Evolutionary conservation across 1,140 invertebrate species (phyloP).

Genomic region (Leptoteleia sp.): DNA sequence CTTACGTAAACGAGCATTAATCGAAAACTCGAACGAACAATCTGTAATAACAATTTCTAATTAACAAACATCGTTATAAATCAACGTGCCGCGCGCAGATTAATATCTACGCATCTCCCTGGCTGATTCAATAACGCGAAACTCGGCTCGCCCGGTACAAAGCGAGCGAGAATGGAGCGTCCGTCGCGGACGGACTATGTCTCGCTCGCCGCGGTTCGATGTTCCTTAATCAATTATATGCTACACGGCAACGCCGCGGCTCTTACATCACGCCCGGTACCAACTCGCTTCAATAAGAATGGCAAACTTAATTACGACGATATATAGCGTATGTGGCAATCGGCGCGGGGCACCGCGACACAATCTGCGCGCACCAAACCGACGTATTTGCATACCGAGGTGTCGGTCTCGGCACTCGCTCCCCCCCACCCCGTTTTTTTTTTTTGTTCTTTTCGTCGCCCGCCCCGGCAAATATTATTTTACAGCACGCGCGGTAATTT

Average conservation of each 20-base stretch:
- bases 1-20: too few relatives aligned
- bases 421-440: too few relatives aligned
- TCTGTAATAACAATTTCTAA: slow-evolving; percentile 17
- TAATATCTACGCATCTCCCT: slow-evolving; percentile 8
- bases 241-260: slow-evolving; percentile 23
- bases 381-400: slow-evolving; percentile 73
- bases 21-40: too few relatives aligned
- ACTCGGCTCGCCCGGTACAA: slow-evolving; percentile 16
- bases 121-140: slow-evolving; percentile 31
- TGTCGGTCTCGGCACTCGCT: slow-evolving; percentile 22
- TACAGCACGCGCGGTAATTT: slow-evolving; percentile 48
- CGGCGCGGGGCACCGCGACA: slow-evolving; percentile 60
- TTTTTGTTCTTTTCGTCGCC: slow-evolving; percentile 40
- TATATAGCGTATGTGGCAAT: slow-evolving; percentile 72
- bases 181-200: slow-evolving; percentile 42
- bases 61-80: slow-evolving; percentile 15
- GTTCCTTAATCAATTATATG: slow-evolving; percentile 68
- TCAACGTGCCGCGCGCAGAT: slow-evolving; percentile 18
- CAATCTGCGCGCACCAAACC: slow-evolving; percentile 67
- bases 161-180: slow-evolving; percentile 29
- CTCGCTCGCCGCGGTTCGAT: slow-evolving; percentile 49
- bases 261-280: slow-evolving; percentile 59
- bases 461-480: slow-evolving; percentile 55
- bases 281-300: slow-evolving; percentile 70
- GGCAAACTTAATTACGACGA: slow-evolving; percentile 78